These are phyloP conservation scores for Rhizoglyphus robini DNA, from an alignment of 1,140 invertebrate species.

Conservation along the genomic window DNA sequence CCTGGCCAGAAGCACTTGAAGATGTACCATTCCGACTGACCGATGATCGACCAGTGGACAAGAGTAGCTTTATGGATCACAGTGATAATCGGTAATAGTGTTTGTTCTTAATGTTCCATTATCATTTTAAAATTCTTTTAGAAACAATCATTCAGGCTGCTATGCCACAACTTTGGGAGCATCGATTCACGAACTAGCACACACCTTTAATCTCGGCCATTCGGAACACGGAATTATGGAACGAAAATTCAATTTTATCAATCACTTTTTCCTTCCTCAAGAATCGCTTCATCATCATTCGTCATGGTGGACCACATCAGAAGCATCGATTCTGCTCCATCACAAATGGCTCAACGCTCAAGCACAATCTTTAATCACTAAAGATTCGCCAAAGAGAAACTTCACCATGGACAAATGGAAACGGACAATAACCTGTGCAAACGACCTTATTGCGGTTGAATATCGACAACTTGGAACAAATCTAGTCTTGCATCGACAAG, in stretches of 20 bases:
- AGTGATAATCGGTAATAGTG: slow-evolving; percentile 54
- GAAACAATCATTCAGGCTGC: slow-evolving; percentile 67
- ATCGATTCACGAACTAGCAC: slow-evolving; percentile 83
- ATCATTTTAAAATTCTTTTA: slow-evolving; percentile 30
- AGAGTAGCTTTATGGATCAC: slow-evolving; percentile 61
- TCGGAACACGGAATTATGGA: slow-evolving; percentile 75
- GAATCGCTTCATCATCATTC: not conserved
- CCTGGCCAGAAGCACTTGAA: slow-evolving; percentile 62
- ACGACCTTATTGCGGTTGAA: not conserved
- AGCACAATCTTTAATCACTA: not conserved
- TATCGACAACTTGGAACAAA: not conserved
- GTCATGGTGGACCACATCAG: slow-evolving; percentile 1
- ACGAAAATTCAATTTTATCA: slow-evolving; percentile 69
- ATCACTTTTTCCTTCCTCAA: slow-evolving; percentile 51
- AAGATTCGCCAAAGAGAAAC: not conserved
- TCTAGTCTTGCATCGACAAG: not conserved
- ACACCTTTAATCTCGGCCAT: slow-evolving; percentile 86
- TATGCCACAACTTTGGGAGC: slow-evolving; percentile 81
- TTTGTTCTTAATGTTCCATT: slow-evolving; percentile 4
- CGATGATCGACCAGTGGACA: slow-evolving; percentile 48
- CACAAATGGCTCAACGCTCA: slow-evolving; percentile 5
- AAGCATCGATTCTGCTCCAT: not conserved
- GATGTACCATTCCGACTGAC: slow-evolving; percentile 49
- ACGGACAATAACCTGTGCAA: not conserved
- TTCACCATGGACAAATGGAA: not conserved